A percentile compares a stretch with the other conserved stretches of the same genome.
Conservation (phyloP, 2,113 vertebrate genomes). For the Odontesthes bonariensis region DNA sequence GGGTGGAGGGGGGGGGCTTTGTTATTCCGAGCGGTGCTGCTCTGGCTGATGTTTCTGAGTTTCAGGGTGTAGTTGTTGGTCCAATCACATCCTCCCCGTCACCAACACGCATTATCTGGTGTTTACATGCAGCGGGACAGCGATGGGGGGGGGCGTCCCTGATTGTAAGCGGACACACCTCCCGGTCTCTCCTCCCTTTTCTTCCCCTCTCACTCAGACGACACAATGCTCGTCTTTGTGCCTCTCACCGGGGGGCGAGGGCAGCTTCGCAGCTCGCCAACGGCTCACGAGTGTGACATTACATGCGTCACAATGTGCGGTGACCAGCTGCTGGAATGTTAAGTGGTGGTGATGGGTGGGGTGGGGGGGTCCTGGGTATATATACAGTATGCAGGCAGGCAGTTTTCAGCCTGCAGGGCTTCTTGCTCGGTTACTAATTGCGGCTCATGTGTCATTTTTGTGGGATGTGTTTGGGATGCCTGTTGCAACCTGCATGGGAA, state of each 20-base stretch:
- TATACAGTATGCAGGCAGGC: too few species aligned
- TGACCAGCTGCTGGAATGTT: slow-evolving; percentile 74
- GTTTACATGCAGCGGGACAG: slow-evolving; percentile 55
- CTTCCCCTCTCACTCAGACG: slow-evolving; percentile 37
- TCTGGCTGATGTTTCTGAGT: background rate
- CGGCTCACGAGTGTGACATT: slow-evolving; percentile 75
- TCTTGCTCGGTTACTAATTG: background rate
- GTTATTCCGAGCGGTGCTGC: background rate
- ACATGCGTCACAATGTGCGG: slow-evolving; percentile 64
- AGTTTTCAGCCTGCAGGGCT: background rate
- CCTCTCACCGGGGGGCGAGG: slow-evolving; percentile 29
- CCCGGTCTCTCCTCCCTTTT: slow-evolving; percentile 39
- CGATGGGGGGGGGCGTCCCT: slow-evolving; percentile 62
- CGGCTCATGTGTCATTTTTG: slow-evolving; percentile 25
- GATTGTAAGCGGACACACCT: slow-evolving; percentile 79
- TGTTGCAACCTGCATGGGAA: background rate
- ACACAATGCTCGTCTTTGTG: slow-evolving; percentile 80
- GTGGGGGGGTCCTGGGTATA: background rate
- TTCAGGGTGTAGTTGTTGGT: background rate
- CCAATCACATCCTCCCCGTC: background rate
- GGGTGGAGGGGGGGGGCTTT: background rate
- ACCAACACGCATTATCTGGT: slow-evolving; percentile 33
- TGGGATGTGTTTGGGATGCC: background rate
- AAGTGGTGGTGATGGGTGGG: slow-evolving; percentile 39
- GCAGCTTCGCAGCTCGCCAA: slow-evolving; percentile 44